Evolutionary conservation across 2,113 vertebrate genomes (phyloP), one percentile per base, ranked within the genome.

Genomic region (Callocephalon fimbriatum): DNA sequence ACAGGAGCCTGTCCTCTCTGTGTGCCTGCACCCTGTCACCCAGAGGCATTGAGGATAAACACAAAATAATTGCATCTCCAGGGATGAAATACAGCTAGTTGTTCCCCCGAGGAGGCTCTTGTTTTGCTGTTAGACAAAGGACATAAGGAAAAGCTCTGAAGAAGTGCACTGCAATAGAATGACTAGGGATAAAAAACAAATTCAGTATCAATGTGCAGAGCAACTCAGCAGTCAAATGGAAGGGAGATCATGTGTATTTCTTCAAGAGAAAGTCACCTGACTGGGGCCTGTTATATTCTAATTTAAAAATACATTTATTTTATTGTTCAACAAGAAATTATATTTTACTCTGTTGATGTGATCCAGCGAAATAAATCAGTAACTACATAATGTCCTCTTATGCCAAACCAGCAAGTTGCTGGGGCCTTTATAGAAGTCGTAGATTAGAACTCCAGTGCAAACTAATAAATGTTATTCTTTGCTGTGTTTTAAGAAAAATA

Each of bases 41-140:
- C 76, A 53, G 80, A 77, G 95, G 85, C 59, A 87, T 5, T 44
- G n/a, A 38, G 22, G 74, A 94, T 68, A 97, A 97, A 97, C 92
- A 97, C 65, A 59, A 93, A 97, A 93, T 99, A 99, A 99, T 98
- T 99, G 97, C 92, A 80, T 98, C 99, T 98, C 98, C 45, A 72
- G 98, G 98, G 99, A 98, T 96, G 62, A 95, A 94, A 75, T 11
- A 75, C 63, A 98, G 97, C 92, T 97, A 95, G 96, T 56, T 84
- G 54, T 29, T 88, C 98, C 96, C 97, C 32, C 25, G 84, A 98
- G 98, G 98, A 74, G 81, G 53, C 6, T 37, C 67, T 88, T 97
- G 95, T 95, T 98, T 94, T 94, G 90, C 95, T 88, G 75, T 89
- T 77, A 47, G 67, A 59, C 48, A 67, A 76, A 91, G 38, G 72